Evolutionary conservation across 2,888 invertebrate species (phyloP).

Genomic region (Thymelicus acteon): DNA sequence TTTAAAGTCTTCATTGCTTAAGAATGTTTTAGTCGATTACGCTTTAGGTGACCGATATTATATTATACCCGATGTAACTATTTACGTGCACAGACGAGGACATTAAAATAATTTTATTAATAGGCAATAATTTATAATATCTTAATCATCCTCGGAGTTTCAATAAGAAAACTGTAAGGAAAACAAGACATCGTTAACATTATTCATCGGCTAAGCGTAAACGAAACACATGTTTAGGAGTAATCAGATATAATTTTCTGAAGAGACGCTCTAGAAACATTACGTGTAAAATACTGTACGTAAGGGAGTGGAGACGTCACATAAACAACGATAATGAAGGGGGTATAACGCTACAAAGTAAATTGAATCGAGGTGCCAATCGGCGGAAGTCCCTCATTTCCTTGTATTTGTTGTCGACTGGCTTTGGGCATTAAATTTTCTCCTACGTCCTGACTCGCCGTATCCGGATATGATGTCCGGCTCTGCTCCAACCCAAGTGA

Average conservation of each 20-base stretch:
- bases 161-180: not conserved
- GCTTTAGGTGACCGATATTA: too few species aligned
- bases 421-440: constrained; percentile 73
- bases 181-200: not conserved
- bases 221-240: constrained; percentile 16
- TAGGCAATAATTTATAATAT: not conserved
- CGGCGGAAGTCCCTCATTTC: constrained; percentile 80
- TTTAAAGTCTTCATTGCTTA: too few species aligned
- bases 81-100: too few species aligned
- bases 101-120: too few species aligned
- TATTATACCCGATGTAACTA: too few species aligned
- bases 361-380: constrained; percentile 77
- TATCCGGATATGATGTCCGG: constrained; percentile 71
- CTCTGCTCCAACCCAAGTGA: constrained; percentile 62
- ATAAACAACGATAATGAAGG: constrained; percentile 56
- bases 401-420: constrained; percentile 73
- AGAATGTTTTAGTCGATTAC: too few species aligned
- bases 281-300: constrained; percentile 29
- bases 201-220: not conserved
- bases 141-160: not conserved
- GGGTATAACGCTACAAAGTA: constrained; percentile 57
- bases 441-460: constrained; percentile 61
- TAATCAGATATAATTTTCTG: constrained; percentile 26
- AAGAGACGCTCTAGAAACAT: constrained; percentile 21
- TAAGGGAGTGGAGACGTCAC: constrained; percentile 11